phyloP scores from a whole-genome alignment of 2,113 vertebrate species.

The Ursus arctos region DNA sequence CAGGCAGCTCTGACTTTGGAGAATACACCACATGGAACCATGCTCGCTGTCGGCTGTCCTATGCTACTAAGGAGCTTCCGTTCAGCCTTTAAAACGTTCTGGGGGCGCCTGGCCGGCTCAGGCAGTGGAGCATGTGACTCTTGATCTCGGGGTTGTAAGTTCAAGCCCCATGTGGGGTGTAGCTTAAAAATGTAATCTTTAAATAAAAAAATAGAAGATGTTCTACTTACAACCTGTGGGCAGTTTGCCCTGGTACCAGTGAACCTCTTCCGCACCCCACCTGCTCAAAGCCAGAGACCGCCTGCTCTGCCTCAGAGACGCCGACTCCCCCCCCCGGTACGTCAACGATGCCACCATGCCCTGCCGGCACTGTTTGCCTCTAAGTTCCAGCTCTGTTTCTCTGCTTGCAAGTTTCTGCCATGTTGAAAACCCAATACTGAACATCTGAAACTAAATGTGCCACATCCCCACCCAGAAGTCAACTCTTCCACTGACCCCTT shows the following conservation, averaged over 20 bases:
- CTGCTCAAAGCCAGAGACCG: neutral
- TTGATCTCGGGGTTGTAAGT: neutral
- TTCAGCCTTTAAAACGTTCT: neutral
- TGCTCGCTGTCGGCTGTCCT: neutral
- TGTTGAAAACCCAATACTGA: neutral
- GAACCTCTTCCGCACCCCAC: neutral
- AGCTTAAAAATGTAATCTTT: neutral
- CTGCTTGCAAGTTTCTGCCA: neutral
- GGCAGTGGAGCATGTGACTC: neutral
- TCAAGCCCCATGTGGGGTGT: neutral
- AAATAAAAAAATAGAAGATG: neutral
- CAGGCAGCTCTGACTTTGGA: neutral
- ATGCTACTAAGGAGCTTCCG: neutral
- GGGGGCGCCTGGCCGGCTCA: neutral
- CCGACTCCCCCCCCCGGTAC: too few relatives aligned
- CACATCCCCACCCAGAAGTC: neutral
- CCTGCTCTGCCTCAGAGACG: accelerated
- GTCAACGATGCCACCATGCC: neutral
- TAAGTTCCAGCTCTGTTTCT: neutral
- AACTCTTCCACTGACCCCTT: neutral
- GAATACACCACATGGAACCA: neutral
- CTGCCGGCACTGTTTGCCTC: accelerated
- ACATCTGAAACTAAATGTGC: neutral
- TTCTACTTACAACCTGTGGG: neutral
- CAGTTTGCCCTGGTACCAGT: neutral